Conservation (phyloP, 2,888 invertebrate species). For the Gonocerus acuteangulatus region DNA sequence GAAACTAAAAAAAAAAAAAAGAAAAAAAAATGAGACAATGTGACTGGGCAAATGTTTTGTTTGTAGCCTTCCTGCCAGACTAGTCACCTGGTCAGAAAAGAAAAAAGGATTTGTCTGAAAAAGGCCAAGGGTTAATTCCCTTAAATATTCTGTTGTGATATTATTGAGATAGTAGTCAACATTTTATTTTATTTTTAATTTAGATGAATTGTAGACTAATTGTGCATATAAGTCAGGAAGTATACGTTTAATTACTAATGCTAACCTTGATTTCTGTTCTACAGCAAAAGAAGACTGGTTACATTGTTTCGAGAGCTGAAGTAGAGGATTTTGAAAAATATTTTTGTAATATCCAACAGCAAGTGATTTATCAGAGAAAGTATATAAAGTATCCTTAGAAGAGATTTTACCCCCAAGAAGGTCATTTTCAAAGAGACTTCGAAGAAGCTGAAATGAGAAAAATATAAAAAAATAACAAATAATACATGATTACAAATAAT, state of each 20-base stretch:
- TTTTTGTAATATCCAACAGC: conserved; percentile 6
- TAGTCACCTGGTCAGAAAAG: too few relatives aligned
- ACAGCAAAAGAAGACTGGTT: not conserved
- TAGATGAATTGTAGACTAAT: too few relatives aligned
- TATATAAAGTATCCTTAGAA: not conserved
- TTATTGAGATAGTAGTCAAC: too few relatives aligned
- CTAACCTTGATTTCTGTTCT: not conserved
- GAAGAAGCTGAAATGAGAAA: conserved; percentile 3
- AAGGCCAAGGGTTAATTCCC: too few relatives aligned
- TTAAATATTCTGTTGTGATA: too few relatives aligned
- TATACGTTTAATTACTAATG: not conserved
- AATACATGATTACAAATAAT: not conserved
- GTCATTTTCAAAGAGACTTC: conserved; percentile 21
- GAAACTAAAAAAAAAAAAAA: too few relatives aligned
- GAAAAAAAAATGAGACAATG: too few relatives aligned
- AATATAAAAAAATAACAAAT: not conserved
- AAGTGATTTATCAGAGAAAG: not conserved
- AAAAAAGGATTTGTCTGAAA: too few relatives aligned
- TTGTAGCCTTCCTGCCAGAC: too few relatives aligned
- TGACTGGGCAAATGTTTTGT: too few relatives aligned
- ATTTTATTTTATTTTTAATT: too few relatives aligned
- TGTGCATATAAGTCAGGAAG: too few relatives aligned
- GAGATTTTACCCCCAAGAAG: conserved; percentile 4
- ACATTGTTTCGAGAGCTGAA: not conserved
- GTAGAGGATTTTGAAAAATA: conserved; percentile 3